Percentiles rank a stretch among this genome's conserved stretches.
These are phyloP conservation scores for Pangasius macronema DNA, from an alignment of 2,797 vertebrate genomes.

Conservation along the genomic window DNA sequence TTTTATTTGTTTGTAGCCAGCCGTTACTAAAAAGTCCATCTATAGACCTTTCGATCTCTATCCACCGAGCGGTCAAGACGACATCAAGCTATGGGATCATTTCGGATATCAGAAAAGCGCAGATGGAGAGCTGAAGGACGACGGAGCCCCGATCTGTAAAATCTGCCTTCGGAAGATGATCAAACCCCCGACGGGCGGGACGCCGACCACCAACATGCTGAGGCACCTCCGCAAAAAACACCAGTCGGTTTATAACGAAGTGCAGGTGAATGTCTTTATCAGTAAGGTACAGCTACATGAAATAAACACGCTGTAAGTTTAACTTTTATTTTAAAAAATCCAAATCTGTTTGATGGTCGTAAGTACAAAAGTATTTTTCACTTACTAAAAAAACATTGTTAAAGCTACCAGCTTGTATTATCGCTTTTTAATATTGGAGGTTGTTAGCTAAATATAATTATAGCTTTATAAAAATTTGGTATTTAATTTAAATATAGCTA, in stretches of 20 bases:
- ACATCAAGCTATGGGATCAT: slow-evolving; percentile 46
- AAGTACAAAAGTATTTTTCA: not conserved
- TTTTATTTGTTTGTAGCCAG: slow-evolving; percentile 19
- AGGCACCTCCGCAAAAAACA: slow-evolving; percentile 46
- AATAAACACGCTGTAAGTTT: not conserved
- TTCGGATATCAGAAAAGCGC: slow-evolving; percentile 37
- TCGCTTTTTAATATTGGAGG: not conserved
- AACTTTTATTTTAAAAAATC: no score
- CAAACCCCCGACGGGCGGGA: slow-evolving; percentile 19
- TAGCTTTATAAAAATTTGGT: not conserved
- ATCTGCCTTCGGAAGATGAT: slow-evolving; percentile 44
- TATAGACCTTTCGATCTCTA: slow-evolving; percentile 34
- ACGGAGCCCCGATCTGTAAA: slow-evolving; percentile 41
- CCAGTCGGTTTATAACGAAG: slow-evolving; percentile 34
- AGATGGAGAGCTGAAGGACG: slow-evolving; percentile 26
- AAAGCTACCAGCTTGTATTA: not conserved
- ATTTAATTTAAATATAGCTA: not conserved
- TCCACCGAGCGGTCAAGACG: slow-evolving; percentile 26
- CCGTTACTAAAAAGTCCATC: slow-evolving; percentile 33
- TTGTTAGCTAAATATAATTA: not conserved
- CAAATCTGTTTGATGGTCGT: not conserved
- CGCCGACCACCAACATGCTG: slow-evolving; percentile 47
- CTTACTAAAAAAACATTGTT: not conserved
- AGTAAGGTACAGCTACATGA: not conserved
- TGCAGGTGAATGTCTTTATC: slow-evolving; percentile 23